Evolutionary conservation across 2,797 vertebrate genomes (phyloP).

Genomic region (Neostethus bicornis): DNA sequence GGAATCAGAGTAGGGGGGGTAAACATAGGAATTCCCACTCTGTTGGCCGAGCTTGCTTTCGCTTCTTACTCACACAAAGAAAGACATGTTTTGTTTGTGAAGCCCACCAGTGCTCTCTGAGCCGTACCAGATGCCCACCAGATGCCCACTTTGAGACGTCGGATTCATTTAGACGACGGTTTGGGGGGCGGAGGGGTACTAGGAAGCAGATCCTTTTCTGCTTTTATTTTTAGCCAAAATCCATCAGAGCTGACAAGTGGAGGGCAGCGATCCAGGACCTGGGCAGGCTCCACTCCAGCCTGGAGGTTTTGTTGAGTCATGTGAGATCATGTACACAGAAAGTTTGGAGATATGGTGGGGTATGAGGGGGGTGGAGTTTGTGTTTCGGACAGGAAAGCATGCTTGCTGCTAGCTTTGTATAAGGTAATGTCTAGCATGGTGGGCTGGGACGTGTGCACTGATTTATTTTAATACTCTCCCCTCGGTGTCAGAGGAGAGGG

Average conservation of each 20-base stretch:
- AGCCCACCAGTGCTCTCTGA: constrained; percentile 71
- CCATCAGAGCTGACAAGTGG: constrained; percentile 89
- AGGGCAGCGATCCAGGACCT: constrained; percentile 86
- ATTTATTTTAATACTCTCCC: constrained; percentile 86
- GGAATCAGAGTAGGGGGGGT: constrained; percentile 50
- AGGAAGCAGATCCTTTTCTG: constrained; percentile 81
- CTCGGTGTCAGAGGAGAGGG: constrained; percentile 57
- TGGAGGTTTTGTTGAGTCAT: constrained; percentile 97
- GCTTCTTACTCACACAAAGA: constrained; percentile 39
- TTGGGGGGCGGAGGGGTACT: too few species aligned
- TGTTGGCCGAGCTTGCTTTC: constrained; percentile 58
- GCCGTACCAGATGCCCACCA: constrained; percentile 58
- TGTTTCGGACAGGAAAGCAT: constrained; percentile 81
- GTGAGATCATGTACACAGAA: constrained; percentile 95
- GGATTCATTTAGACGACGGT: constrained; percentile 89
- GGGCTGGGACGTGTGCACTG: constrained; percentile 81
- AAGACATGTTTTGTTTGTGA: constrained; percentile 59
- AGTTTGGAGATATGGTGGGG: constrained; percentile 60
- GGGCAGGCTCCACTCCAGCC: constrained; percentile 78
- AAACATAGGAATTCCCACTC: constrained; percentile 65
- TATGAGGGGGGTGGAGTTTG: constrained; percentile 63
- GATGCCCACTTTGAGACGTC: constrained; percentile 60
- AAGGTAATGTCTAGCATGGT: constrained; percentile 93
- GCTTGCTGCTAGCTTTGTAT: constrained; percentile 88
- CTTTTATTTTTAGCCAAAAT: constrained; percentile 96